phyloP scores from a whole-genome alignment of 2,113 vertebrate genomes.

The Salminus brasiliensis region DNA sequence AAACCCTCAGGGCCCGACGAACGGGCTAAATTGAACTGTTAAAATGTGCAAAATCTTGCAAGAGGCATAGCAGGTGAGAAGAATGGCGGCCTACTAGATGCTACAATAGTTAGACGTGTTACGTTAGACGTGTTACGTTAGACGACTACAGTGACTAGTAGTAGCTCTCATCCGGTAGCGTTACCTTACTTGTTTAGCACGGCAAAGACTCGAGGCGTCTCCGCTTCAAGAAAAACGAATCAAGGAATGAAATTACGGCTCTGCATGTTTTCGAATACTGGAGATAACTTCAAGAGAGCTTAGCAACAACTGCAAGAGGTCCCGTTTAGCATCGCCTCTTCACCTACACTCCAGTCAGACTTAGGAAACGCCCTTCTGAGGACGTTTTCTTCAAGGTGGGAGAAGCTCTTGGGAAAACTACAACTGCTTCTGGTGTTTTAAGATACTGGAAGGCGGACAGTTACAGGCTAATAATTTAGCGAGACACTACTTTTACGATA shows the following conservation, averaged over 20 bases:
- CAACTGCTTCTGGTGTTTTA: no score
- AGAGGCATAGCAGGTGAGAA: slow-evolving; percentile 70
- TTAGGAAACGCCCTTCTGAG: no score
- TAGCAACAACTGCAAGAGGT: no score
- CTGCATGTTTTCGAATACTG: neutral
- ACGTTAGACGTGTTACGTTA: no score
- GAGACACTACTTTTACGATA: no score
- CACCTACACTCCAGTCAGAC: no score
- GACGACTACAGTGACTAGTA: slow-evolving; percentile 24
- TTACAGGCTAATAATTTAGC: no score
- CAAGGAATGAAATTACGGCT: neutral
- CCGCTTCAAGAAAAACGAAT: neutral
- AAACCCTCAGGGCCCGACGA: slow-evolving; percentile 37
- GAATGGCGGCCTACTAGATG: slow-evolving; percentile 55
- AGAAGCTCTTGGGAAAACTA: no score
- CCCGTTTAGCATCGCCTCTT: neutral
- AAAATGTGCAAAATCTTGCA: slow-evolving; percentile 75
- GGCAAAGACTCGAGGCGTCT: neutral
- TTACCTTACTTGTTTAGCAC: neutral
- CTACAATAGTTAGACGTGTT: slow-evolving; percentile 56
- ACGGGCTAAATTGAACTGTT: slow-evolving; percentile 49
- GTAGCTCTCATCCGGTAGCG: neutral
- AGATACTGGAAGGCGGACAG: no score
- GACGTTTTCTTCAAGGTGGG: no score
- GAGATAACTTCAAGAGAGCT: neutral